phyloP scores from a whole-genome alignment of 1,140 invertebrate genomes.

The Thaumetopoea pityocampa region DNA sequence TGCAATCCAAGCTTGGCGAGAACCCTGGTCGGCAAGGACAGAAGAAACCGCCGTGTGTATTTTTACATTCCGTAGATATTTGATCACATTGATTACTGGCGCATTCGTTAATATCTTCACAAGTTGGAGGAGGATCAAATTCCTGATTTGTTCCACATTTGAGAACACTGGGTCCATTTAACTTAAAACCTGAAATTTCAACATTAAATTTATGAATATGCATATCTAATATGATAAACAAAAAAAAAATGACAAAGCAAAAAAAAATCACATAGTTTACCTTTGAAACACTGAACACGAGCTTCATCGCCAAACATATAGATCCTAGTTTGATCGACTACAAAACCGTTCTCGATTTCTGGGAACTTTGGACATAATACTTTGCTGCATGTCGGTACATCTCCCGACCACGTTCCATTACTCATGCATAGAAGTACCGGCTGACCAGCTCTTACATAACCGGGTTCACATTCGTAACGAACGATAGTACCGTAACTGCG shows the following conservation, averaged over 20 bases:
- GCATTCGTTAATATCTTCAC: slow-evolving; percentile 97
- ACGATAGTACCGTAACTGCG: slow-evolving; percentile 97
- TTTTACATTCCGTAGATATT: slow-evolving; percentile 93
- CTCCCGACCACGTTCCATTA: slow-evolving; percentile 96
- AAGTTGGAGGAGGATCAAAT: slow-evolving; percentile 90
- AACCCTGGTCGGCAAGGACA: slow-evolving; percentile 93
- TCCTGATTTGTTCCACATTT: slow-evolving; percentile 90
- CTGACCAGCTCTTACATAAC: slow-evolving; percentile 91
- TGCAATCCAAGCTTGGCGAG: slow-evolving; percentile 90
- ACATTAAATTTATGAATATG: neutral
- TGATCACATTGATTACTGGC: slow-evolving; percentile 91
- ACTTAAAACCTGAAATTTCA: slow-evolving; percentile 48
- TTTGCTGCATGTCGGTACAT: slow-evolving; percentile 92
- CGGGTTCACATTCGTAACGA: slow-evolving; percentile 94
- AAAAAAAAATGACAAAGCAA: too few species aligned
- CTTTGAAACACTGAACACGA: slow-evolving; percentile 93
- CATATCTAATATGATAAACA: too few species aligned
- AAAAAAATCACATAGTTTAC: slow-evolving; percentile 73
- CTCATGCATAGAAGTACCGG: slow-evolving; percentile 96
- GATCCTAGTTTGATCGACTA: slow-evolving; percentile 83
- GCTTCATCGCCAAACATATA: slow-evolving; percentile 95
- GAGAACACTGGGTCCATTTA: slow-evolving; percentile 85
- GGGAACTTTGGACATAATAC: slow-evolving; percentile 89
- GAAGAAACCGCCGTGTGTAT: slow-evolving; percentile 92
- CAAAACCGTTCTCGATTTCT: slow-evolving; percentile 89